Evolutionary conservation across 2,113 vertebrate species (phyloP), one percentile per base, ranked within the genome.

Genomic region (Osmerus eperlanus): DNA sequence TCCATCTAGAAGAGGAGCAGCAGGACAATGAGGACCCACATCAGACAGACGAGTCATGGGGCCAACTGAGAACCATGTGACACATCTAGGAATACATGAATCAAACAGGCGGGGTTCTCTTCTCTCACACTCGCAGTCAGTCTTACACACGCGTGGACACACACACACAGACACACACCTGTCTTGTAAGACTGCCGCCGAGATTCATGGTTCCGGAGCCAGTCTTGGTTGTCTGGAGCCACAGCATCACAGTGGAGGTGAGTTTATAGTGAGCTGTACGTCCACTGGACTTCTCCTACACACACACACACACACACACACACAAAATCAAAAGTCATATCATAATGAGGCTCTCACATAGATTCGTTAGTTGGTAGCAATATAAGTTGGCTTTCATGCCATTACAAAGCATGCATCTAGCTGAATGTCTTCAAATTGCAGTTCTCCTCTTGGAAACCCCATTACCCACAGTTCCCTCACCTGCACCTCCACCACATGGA

Each of bases 401-500:
- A n/a, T 69, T 14, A 75, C 51, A 36, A 0, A 23, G 28, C 4
- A 28, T 28, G 2, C 3, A 61, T 65, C 15, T 11, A 3, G 9
- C 41, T 53, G 36, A 47, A 9, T 12, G 41, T 2, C 41, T 47
- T 47, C 41, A 47, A 14, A n/a, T 67, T 9, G 3, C 16, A 5
- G 5, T 41, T 18, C 11, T n/a, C 18, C 11, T 65, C 61, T 16
- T 4, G 19, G 9, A 5, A 29, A 16, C 29, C 5, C 47, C 3
- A 21, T 41, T 55, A 12, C 21, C 11, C 14, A 61, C n/a, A 61
- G 18, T 9, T 13, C 15, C 25, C 77, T 81, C 90, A 99, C 97
- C 97, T 99, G 97, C 88, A 99, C 97, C 90, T 99, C 97, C 84
- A 99, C 97, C 92, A 99, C 97, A 11, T 99, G 97, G 91, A 99